phyloP scores from a whole-genome alignment of 64 coral and sea anemone genomes.

The Pachyseris speciosa region DNA sequence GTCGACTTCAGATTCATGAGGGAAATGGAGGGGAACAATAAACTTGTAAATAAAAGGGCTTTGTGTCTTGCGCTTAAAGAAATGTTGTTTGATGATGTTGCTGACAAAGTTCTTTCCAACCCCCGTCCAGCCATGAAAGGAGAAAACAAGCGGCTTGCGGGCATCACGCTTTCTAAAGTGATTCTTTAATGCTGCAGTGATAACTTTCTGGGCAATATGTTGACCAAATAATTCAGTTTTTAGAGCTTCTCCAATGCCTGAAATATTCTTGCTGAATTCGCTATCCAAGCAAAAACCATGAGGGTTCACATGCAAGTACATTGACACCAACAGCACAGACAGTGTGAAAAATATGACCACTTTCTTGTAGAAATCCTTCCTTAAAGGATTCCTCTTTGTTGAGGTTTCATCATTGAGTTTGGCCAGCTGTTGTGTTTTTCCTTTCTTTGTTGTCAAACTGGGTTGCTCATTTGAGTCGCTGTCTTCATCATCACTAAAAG shows the following conservation, averaged over 20 bases:
- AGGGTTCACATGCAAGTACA: conserved; percentile 75
- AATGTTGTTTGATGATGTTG: conserved; percentile 79
- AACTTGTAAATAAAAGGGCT: conserved; percentile 92
- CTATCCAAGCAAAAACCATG: conserved; percentile 77
- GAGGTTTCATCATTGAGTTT: neutral
- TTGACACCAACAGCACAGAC: neutral
- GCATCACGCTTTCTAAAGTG: conserved; percentile 49
- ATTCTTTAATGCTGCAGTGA: conserved; percentile 69
- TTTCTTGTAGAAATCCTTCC: neutral
- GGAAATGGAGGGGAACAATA: conserved; percentile 81
- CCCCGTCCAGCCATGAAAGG: conserved; percentile 92
- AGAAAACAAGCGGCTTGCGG: conserved; percentile 77
- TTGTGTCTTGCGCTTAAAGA: conserved; percentile 78
- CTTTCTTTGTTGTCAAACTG: neutral
- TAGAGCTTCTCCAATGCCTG: conserved; percentile 65
- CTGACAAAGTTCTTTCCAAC: conserved; percentile 90
- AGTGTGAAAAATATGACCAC: neutral
- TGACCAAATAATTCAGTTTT: conserved; percentile 80
- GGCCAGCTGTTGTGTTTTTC: conserved; percentile 1
- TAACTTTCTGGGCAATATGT: conserved; percentile 77
- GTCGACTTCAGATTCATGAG: conserved; percentile 58
- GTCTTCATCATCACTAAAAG: conserved; percentile 88
- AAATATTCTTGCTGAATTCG: conserved; percentile 76
- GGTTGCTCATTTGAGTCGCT: conserved; percentile 5
- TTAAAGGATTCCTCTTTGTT: neutral